Percentiles rank a stretch among this genome's conserved stretches.
Conservation (phyloP, 2,113 vertebrate species). For the Spea multiplicata region DNA sequence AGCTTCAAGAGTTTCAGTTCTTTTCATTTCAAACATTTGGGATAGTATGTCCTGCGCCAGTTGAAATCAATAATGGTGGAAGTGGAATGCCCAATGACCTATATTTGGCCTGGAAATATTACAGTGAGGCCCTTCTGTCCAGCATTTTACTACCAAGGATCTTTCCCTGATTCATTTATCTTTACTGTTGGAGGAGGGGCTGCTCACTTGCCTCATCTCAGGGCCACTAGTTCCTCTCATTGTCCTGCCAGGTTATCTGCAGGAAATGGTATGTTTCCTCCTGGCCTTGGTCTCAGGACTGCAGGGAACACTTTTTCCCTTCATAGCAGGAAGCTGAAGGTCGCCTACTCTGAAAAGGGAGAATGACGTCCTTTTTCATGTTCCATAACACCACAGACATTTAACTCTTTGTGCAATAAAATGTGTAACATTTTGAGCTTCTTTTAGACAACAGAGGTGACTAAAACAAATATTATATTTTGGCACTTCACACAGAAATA, state of each 20-base stretch:
- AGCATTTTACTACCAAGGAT: slow-evolving; percentile 10
- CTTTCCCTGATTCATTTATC: slow-evolving; percentile 2
- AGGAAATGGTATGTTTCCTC: slow-evolving; percentile 50
- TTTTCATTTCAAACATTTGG: too few relatives aligned
- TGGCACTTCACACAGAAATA: too few relatives aligned
- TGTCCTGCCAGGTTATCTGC: slow-evolving; percentile 45
- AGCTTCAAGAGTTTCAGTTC: too few relatives aligned
- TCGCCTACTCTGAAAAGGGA: slow-evolving; percentile 27
- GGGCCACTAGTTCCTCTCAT: slow-evolving; percentile 49
- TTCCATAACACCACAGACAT: slow-evolving; percentile 24
- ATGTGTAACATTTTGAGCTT: background rate
- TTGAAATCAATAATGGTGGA: too few relatives aligned
- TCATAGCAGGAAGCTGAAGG: slow-evolving; percentile 49
- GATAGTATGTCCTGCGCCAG: too few relatives aligned
- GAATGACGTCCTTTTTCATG: slow-evolving; percentile 26
- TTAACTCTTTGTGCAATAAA: slow-evolving; percentile 16
- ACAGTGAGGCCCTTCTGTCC: too few relatives aligned
- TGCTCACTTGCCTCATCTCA: slow-evolving; percentile 18
- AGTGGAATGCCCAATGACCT: too few relatives aligned
- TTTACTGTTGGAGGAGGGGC: slow-evolving; percentile 17
- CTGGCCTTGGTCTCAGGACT: slow-evolving; percentile 39
- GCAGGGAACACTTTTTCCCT: slow-evolving; percentile 20
- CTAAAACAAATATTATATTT: too few relatives aligned
- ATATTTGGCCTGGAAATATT: too few relatives aligned
- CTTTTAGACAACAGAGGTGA: too few relatives aligned